A percentile compares a stretch with the other conserved stretches of the same genome.
Evolutionary conservation across 2,113 vertebrate species (phyloP).

Genomic region (Bambusicola thoracicus): DNA sequence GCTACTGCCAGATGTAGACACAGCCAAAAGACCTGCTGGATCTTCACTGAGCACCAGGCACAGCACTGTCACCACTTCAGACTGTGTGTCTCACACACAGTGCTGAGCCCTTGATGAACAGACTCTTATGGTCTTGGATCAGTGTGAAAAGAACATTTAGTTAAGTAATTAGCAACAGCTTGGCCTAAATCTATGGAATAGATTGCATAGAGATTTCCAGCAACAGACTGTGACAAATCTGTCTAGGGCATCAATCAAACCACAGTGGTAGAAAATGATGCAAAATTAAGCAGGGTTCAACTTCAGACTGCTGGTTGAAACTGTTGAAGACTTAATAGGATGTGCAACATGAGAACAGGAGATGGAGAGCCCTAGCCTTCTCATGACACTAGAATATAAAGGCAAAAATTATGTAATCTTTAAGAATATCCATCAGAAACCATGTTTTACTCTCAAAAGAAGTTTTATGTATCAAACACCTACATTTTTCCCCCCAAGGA

Average conservation of each 20-base stretch:
- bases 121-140: neutral
- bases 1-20: no score
- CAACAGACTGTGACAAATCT: neutral
- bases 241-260: neutral
- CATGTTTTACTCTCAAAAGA: neutral
- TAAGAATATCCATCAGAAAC: neutral
- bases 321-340: neutral
- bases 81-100: neutral
- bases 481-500: neutral
- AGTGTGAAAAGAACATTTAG: neutral
- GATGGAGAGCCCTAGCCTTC: neutral
- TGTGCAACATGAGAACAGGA: neutral
- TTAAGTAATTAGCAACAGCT: neutral
- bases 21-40: neutral
- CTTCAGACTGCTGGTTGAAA: neutral
- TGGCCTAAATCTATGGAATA: neutral
- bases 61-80: neutral
- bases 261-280: neutral
- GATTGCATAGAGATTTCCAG: neutral
- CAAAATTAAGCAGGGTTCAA: neutral
- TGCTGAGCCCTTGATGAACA: neutral
- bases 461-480: neutral
- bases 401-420: neutral
- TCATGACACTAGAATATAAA: neutral
- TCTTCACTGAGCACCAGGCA: neutral